phyloP scores from a whole-genome alignment of 2,797 vertebrate genomes.

The Neosilurus mollespiculum region DNA sequence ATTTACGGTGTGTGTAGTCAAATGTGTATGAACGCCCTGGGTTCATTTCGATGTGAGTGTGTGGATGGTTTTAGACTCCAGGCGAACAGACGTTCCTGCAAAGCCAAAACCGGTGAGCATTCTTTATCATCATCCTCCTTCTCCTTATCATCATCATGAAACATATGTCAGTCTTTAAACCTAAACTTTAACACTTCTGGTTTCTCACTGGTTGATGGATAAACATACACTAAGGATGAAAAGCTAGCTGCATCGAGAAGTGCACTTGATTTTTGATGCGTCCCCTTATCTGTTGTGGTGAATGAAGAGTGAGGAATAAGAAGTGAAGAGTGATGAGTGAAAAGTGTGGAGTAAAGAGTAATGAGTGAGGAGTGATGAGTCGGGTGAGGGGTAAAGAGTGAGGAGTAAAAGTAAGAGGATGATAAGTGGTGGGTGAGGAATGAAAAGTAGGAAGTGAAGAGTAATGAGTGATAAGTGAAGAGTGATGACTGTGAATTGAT shows the following conservation, averaged over 20 bases:
- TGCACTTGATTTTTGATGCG: background rate
- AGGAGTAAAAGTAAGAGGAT: too few relatives aligned
- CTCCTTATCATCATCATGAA: too few relatives aligned
- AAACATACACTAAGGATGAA: background rate
- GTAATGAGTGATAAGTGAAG: too few relatives aligned
- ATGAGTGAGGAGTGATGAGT: too few relatives aligned
- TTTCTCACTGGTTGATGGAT: background rate
- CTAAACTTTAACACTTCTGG: background rate
- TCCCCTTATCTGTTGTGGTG: background rate
- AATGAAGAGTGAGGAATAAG: background rate
- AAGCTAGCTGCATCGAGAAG: background rate
- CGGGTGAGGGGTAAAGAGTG: too few relatives aligned
- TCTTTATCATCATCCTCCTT: constrained; percentile 6
- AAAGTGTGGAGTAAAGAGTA: too few relatives aligned
- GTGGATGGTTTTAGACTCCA: constrained; percentile 82
- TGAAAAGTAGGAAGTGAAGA: background rate
- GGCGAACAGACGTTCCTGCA: constrained; percentile 80
- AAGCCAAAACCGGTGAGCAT: constrained; percentile 80
- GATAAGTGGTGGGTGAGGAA: background rate
- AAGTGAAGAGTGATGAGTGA: too few relatives aligned
- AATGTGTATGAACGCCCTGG: constrained; percentile 76
- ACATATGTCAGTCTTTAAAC: background rate
- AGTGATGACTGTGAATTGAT: too few relatives aligned
- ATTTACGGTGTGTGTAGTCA: constrained; percentile 81
- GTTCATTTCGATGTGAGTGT: constrained; percentile 80